phyloP scores from a whole-genome alignment of 2,113 vertebrate species.

The Amblyornis subalaris region DNA sequence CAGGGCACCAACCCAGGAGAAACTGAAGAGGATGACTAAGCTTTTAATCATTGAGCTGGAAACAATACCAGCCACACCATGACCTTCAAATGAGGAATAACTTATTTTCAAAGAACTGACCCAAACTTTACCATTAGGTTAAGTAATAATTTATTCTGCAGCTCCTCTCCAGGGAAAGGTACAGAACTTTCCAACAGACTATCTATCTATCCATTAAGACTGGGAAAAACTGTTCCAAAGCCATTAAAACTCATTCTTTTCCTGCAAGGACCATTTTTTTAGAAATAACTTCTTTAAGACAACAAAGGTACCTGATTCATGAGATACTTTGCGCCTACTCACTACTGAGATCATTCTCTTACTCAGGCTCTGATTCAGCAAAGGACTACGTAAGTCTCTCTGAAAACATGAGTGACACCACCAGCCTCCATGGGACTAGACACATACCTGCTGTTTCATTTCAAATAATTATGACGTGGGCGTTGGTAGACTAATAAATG shows the following conservation, averaged over 20 bases:
- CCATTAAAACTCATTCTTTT: background rate
- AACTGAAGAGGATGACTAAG: background rate
- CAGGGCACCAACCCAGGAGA: background rate
- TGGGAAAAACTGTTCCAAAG: background rate
- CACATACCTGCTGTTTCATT: background rate
- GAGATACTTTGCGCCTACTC: background rate
- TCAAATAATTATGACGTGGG: background rate
- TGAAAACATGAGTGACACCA: background rate
- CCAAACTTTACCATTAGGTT: background rate
- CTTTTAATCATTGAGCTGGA: background rate
- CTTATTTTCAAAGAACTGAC: background rate
- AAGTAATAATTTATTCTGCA: background rate
- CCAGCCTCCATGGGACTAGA: background rate
- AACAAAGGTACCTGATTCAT: background rate
- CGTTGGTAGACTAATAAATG: background rate
- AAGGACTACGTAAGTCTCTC: background rate
- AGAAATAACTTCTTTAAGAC: background rate
- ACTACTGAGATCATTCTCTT: background rate
- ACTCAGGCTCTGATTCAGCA: constrained; percentile 7
- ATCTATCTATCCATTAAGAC: background rate
- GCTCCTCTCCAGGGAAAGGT: background rate
- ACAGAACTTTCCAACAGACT: background rate
- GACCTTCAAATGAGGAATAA: background rate
- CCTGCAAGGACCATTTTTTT: background rate
- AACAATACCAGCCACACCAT: background rate